Conservation (phyloP, 2,113 vertebrate species). For the Trematocara variabile region DNA sequence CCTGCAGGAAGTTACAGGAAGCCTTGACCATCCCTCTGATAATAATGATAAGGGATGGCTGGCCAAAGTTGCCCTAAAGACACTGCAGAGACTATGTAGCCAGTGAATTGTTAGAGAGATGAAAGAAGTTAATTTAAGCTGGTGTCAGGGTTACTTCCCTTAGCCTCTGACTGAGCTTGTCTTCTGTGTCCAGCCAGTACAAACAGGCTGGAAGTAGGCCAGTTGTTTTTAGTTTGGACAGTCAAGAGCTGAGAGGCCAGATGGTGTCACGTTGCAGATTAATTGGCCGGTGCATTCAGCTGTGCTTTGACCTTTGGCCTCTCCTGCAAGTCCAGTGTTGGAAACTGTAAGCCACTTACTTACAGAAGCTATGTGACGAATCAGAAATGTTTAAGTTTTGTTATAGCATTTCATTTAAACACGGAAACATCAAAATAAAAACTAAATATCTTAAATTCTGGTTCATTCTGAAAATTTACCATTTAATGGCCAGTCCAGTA, state of each 20-base stretch:
- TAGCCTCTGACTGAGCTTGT: neutral
- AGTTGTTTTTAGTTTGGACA: slow-evolving; percentile 9
- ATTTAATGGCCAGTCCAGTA: neutral
- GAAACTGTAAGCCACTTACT: neutral
- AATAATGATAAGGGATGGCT: neutral
- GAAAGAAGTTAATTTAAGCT: neutral
- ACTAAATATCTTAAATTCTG: neutral
- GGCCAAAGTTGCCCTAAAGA: neutral
- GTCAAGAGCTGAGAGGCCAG: neutral
- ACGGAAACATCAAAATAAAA: neutral
- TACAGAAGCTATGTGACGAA: neutral
- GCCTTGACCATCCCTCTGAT: neutral
- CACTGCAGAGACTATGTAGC: neutral
- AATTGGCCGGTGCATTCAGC: neutral
- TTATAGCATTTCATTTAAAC: neutral
- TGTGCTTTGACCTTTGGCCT: neutral
- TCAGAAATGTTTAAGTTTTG: neutral
- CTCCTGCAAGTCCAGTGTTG: neutral
- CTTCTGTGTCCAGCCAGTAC: neutral
- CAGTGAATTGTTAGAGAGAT: neutral
- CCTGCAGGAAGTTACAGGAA: neutral
- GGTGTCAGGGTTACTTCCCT: neutral
- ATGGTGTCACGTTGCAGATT: neutral
- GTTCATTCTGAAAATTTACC: neutral
- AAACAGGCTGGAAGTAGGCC: neutral